Percentiles rank a stretch among this genome's conserved stretches.
phyloP scores from a whole-genome alignment of 2,797 vertebrate genomes.

The Gallinago stenura region DNA sequence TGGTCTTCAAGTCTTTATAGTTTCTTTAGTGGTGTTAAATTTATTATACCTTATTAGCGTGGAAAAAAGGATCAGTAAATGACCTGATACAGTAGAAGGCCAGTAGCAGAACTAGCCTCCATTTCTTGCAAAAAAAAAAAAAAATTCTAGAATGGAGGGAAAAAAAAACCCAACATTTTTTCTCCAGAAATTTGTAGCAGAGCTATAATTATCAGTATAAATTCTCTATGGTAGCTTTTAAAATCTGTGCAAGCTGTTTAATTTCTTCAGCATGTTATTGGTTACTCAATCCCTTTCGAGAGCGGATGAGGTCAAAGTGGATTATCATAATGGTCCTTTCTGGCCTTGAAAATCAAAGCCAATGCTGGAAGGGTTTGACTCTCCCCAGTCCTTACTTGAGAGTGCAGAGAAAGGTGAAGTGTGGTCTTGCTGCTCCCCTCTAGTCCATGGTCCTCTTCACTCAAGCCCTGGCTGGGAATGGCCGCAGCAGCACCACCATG shows the following conservation, averaged over 20 bases:
- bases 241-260: not conserved
- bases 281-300: not conserved
- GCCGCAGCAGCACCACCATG: rapidly evolving
- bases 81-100: not conserved
- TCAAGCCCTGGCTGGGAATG: not conserved
- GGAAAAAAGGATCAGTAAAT: slow-evolving; percentile 7
- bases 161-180: rapidly evolving
- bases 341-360: not conserved
- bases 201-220: not conserved
- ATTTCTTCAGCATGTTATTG: not conserved
- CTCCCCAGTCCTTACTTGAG: not conserved
- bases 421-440: not conserved
- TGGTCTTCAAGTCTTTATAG: not conserved
- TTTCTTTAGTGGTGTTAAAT: slow-evolving; percentile 52
- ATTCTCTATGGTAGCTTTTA: not conserved
- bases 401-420: rapidly evolving
- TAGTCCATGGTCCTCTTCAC: not conserved
- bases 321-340: not conserved
- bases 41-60: slow-evolving; percentile 31
- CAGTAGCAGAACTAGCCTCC: not conserved
- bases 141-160: not conserved
- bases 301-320: not conserved
- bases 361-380: not conserved
- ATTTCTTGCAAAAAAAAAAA: not conserved
- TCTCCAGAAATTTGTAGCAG: not conserved